Evolutionary conservation across 2,888 invertebrate species (phyloP), one percentile per base, ranked within the genome.

Genomic region (Exocentrus adspersus): DNA sequence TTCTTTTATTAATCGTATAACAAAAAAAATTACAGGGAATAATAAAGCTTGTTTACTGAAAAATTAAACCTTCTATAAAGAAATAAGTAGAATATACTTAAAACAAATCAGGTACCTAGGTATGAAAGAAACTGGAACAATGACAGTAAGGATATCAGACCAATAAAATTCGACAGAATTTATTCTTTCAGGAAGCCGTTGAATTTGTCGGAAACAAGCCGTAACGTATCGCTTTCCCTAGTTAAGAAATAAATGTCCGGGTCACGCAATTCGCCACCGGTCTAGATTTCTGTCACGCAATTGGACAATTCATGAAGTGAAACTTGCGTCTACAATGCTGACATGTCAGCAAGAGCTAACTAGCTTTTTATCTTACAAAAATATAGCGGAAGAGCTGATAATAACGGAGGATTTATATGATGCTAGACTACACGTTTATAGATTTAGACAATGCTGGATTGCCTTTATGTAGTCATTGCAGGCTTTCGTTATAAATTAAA

Each of bases 151-250:
- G 28, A 24, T 10, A 28, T 20, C 20, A 46, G 14, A 21, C n/a
- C 21, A 48, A 48, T 48, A 48, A 48, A 48, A 48, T 48, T 48
- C 30, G n/a, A 5, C 48, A 16, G 28, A 28, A 48, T 48, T 16
- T 28, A 28, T 48, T 48, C 48, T n/a, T 28, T 1, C 14, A 48
- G 28, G 48, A 7, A 24, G 17, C 28, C 10, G 48, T 48, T 2
- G 28, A 48, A 48, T 48, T 48, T 28, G 28, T 28, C 6, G n/a
- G 16, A 28, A 10, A 28, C 48, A 9, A 28, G 48, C 14, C 16
- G 48, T 14, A 48, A 48, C 48, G n/a, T 48, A 48, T 48, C 10
- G 17, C 28, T 48, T 16, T 48, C 24, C 17, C 28, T 48, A 28
- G 19, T 48, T 14, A 48, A 48, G 7, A 28, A 28, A 17, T 28